Conservation (phyloP, 2,888 invertebrate species). For the Xylota sylvarum region DNA sequence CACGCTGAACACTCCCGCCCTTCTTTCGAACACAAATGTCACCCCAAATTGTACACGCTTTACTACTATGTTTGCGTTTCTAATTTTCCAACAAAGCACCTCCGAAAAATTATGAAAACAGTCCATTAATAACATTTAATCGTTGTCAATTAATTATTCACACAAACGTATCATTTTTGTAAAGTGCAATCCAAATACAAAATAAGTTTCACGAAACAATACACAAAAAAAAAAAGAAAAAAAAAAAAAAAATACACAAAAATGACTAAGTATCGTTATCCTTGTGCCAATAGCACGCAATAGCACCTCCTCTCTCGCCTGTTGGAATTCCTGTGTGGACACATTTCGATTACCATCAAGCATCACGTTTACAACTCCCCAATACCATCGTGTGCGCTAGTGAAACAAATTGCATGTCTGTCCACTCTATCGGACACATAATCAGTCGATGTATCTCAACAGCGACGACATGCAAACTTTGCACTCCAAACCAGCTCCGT, state of each 20-base stretch:
- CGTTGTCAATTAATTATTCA: slow-evolving; percentile 62
- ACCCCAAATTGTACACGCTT: background rate
- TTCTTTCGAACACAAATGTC: background rate
- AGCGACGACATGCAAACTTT: slow-evolving; percentile 71
- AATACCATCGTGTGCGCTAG: slow-evolving; percentile 28
- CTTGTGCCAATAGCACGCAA: slow-evolving; percentile 56
- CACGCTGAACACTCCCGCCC: background rate
- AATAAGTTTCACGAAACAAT: background rate
- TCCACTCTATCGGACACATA: slow-evolving; percentile 70
- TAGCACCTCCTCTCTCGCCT: slow-evolving; percentile 20
- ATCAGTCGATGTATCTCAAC: slow-evolving; percentile 72
- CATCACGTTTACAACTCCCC: slow-evolving; percentile 62
- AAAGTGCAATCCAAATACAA: slow-evolving; percentile 9
- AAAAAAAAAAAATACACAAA: slow-evolving; percentile 5
- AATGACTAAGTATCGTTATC: slow-evolving; percentile 58
- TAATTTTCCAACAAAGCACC: slow-evolving; percentile 32
- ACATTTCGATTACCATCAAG: slow-evolving; percentile 67
- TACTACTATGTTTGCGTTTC: slow-evolving; percentile 22
- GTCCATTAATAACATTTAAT: slow-evolving; percentile 54
- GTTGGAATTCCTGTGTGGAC: slow-evolving; percentile 69
- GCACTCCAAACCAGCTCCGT: background rate
- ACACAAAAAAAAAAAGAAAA: background rate
- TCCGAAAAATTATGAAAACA: slow-evolving; percentile 28
- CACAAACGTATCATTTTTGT: slow-evolving; percentile 30
- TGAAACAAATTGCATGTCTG: slow-evolving; percentile 75